phyloP scores from a whole-genome alignment of 2,113 vertebrate species.

The Nothocercus nigrocapillus region DNA sequence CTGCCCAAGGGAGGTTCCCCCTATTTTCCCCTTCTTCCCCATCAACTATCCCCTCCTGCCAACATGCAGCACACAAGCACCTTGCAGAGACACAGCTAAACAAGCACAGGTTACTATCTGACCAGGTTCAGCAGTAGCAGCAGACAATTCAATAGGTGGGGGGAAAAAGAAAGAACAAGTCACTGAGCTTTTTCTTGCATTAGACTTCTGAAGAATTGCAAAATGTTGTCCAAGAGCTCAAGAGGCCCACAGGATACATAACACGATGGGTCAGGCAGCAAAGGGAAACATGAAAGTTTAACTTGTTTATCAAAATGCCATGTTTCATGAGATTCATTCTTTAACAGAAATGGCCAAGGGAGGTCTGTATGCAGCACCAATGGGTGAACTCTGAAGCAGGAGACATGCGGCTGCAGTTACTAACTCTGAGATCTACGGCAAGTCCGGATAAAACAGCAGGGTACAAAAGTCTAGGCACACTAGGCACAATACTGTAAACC shows the following conservation, averaged over 20 bases:
- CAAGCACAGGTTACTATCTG: background rate
- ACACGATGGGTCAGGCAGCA: background rate
- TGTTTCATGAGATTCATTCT: background rate
- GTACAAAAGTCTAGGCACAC: background rate
- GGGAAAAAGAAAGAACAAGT: background rate
- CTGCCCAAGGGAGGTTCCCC: background rate
- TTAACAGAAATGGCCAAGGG: background rate
- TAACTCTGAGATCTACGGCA: background rate
- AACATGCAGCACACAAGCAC: background rate
- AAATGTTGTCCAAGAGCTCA: background rate
- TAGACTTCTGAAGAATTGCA: background rate
- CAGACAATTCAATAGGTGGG: background rate
- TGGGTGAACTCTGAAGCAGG: background rate
- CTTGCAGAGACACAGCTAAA: rapidly evolving
- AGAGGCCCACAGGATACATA: background rate
- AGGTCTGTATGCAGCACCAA: background rate
- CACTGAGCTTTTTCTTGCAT: background rate
- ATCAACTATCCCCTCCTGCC: background rate
- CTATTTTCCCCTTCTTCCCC: background rate
- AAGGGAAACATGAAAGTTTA: background rate
- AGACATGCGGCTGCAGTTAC: background rate
- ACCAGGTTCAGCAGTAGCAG: background rate
- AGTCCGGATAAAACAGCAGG: background rate
- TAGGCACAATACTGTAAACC: background rate
- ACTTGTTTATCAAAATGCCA: background rate